Evolutionary conservation across 2,888 invertebrate genomes (phyloP).

Genomic region (Hemithea aestivaria): DNA sequence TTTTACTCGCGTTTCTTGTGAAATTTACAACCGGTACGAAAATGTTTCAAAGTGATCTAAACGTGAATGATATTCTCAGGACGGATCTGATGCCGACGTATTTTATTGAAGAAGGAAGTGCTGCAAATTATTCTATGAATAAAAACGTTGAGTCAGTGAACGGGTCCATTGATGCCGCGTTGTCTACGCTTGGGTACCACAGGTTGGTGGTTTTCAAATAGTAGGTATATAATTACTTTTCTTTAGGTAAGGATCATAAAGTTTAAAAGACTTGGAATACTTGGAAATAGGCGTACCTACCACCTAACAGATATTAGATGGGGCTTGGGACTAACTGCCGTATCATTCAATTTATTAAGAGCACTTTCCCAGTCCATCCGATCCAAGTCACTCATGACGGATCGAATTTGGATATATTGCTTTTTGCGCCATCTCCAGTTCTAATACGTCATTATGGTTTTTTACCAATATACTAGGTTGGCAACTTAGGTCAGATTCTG

Average conservation of each 20-base stretch:
- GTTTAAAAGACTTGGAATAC: too few species aligned
- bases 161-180: slow-evolving; percentile 81
- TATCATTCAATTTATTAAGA: too few species aligned
- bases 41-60: slow-evolving; percentile 58
- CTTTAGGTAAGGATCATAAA: background rate
- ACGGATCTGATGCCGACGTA: slow-evolving; percentile 85
- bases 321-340: too few species aligned
- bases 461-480: too few species aligned
- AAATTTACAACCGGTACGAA: slow-evolving; percentile 23
- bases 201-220: slow-evolving; percentile 81
- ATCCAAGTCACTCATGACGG: too few species aligned
- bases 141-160: slow-evolving; percentile 49
- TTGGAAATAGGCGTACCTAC: too few species aligned
- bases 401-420: too few species aligned
- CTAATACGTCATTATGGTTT: too few species aligned
- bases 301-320: too few species aligned
- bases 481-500: too few species aligned
- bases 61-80: slow-evolving; percentile 84
- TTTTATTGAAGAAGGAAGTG: slow-evolving; percentile 70
- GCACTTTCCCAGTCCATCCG: too few species aligned
- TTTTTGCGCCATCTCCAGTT: too few species aligned
- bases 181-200: slow-evolving; percentile 83
- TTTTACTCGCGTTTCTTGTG: slow-evolving; percentile 15
- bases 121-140: slow-evolving; percentile 29
- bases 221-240: background rate